phyloP scores from a whole-genome alignment of 2,797 vertebrate genomes.

The Tolypeutes matacus region DNA sequence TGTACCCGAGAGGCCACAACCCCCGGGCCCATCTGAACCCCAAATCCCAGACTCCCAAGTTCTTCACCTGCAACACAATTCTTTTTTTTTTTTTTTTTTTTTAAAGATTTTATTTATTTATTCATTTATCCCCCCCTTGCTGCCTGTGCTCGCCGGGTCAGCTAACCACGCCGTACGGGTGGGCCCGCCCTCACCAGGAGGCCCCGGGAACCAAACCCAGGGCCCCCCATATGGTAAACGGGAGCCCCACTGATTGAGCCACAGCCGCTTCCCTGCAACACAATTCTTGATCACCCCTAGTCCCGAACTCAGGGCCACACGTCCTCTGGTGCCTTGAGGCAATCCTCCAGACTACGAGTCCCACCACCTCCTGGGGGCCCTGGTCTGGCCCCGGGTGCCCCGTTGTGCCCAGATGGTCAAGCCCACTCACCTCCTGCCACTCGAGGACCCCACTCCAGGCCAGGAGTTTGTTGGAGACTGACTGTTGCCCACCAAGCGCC shows the following conservation, averaged over 20 bases:
- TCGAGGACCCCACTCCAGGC: slow-evolving; percentile 96
- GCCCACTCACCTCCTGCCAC: slow-evolving; percentile 95
- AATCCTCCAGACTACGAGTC: too few species aligned
- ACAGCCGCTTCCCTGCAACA: too few species aligned
- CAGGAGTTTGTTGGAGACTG: slow-evolving; percentile 93
- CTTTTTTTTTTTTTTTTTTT: too few species aligned
- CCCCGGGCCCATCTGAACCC: accelerated
- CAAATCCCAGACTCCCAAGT: background rate
- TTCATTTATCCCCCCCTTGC: too few species aligned
- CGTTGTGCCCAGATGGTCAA: accelerated
- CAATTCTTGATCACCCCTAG: background rate
- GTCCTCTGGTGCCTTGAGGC: background rate
- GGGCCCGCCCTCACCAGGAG: too few species aligned
- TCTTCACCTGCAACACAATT: too few species aligned
- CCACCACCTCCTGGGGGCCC: accelerated
- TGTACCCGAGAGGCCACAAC: background rate
- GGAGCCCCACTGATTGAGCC: too few species aligned
- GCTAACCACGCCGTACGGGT: too few species aligned
- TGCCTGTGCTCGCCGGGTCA: too few species aligned
- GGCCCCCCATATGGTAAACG: too few species aligned
- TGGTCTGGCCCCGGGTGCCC: background rate
- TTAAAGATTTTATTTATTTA: too few species aligned
- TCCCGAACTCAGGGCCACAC: background rate
- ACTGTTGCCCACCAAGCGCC: slow-evolving; percentile 87
- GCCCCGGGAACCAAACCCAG: too few species aligned